Evolutionary conservation across 2,888 invertebrate genomes (phyloP).

Genomic region (Unio pictorum): DNA sequence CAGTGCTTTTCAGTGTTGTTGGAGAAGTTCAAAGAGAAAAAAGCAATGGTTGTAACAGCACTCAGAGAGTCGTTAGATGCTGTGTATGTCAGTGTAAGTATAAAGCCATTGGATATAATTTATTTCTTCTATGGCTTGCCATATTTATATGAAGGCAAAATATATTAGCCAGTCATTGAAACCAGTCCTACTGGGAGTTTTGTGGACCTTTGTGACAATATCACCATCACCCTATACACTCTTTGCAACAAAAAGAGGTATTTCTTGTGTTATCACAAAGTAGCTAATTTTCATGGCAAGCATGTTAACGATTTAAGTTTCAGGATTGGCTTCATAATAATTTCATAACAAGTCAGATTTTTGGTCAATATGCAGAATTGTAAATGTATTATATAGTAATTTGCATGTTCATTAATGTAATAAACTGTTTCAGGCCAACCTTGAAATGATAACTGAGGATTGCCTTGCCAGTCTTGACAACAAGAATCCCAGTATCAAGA

Average conservation of each 20-base stretch:
- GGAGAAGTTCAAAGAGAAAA: constrained; percentile 99
- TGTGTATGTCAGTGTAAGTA: constrained; percentile 81
- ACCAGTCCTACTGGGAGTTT: too few species aligned
- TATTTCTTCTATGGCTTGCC: too few species aligned
- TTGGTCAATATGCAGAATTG: not conserved
- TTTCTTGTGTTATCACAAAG: too few species aligned
- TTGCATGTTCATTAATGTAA: not conserved
- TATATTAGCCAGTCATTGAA: too few species aligned
- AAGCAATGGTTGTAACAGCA: constrained; percentile 88
- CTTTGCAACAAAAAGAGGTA: too few species aligned
- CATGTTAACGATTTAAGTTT: too few species aligned
- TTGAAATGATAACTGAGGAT: constrained; percentile 80
- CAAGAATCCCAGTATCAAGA: constrained; percentile 72
- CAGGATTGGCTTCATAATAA: too few species aligned
- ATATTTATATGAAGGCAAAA: too few species aligned
- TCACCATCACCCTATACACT: too few species aligned
- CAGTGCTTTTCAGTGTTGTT: constrained; percentile 78
- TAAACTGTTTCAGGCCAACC: constrained; percentile 77
- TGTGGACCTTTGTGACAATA: too few species aligned
- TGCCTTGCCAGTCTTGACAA: constrained; percentile 85
- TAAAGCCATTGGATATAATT: not conserved
- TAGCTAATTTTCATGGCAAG: too few species aligned
- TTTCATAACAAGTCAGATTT: not conserved
- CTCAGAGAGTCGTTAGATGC: constrained; percentile 93
- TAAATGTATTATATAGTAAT: not conserved